phyloP scores from a whole-genome alignment of 2,797 vertebrate genomes.

The Gymnodraco acuticeps region DNA sequence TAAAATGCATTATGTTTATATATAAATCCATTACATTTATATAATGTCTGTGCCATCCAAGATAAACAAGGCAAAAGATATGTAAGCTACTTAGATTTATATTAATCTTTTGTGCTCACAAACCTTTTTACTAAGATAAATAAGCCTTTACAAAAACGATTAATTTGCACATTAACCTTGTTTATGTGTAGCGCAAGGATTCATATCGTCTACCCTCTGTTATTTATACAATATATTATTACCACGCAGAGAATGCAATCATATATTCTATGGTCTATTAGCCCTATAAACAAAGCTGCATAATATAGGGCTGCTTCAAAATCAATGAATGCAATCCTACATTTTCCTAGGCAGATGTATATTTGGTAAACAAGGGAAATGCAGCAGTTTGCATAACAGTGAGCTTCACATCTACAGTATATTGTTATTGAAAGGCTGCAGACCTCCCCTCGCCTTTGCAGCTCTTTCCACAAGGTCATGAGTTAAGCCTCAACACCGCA shows the following conservation, averaged over 20 bases:
- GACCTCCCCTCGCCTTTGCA: slow-evolving; percentile 22
- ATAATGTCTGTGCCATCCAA: too few relatives aligned
- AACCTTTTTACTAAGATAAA: too few relatives aligned
- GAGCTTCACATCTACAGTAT: slow-evolving; percentile 42
- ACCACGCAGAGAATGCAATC: neutral
- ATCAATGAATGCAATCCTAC: slow-evolving; percentile 8
- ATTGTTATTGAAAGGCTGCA: slow-evolving; percentile 52
- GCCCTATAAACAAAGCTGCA: neutral
- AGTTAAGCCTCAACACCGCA: slow-evolving; percentile 43
- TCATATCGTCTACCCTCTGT: neutral
- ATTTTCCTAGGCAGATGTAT: neutral
- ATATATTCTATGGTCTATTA: neutral
- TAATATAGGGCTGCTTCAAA: neutral
- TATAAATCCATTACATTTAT: too few relatives aligned
- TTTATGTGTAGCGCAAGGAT: neutral
- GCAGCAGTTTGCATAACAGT: slow-evolving; percentile 34
- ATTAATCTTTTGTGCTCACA: too few relatives aligned
- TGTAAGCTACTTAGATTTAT: too few relatives aligned
- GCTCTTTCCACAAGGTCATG: slow-evolving; percentile 71
- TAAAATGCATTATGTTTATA: too few relatives aligned
- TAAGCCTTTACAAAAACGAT: neutral
- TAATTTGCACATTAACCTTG: neutral
- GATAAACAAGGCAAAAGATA: too few relatives aligned
- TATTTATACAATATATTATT: neutral
- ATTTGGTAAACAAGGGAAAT: slow-evolving; percentile 14